Evolutionary conservation across 2,888 invertebrate genomes (phyloP).

Genomic region (Xylophagus ater): DNA sequence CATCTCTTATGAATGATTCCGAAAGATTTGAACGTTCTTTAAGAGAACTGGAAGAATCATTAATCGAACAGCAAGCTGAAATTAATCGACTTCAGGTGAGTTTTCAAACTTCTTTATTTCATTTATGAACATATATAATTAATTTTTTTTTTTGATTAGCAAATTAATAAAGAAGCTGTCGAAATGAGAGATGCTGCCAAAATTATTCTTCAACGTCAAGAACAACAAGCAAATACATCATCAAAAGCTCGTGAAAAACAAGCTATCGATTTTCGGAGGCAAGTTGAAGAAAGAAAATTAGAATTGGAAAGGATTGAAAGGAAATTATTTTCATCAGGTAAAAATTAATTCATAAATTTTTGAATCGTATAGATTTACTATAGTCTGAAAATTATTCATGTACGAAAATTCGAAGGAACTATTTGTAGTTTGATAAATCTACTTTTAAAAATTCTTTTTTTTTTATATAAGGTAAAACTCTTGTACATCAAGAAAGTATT

Average conservation of each 20-base stretch:
- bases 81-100: constrained; percentile 59
- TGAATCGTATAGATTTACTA: no score
- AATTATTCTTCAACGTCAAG: constrained; percentile 55
- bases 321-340: constrained; percentile 56
- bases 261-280: constrained; percentile 51
- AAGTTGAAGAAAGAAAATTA: constrained; percentile 57
- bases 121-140: no score
- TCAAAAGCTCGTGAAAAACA: constrained; percentile 55
- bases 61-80: constrained; percentile 58
- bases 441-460: no score
- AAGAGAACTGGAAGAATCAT: constrained; percentile 53
- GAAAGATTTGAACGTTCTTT: constrained; percentile 64
- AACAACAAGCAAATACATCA: constrained; percentile 54
- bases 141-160: constrained; percentile 32
- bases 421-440: no score
- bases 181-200: constrained; percentile 59
- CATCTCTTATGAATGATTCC: constrained; percentile 55
- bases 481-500: constrained; percentile 49
- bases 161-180: constrained; percentile 62
- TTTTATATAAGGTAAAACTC: constrained; percentile 23
- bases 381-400: no score
- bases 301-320: constrained; percentile 69
- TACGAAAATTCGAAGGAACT: no score
- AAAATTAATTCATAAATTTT: no score
- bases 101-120: not conserved